phyloP scores from a whole-genome alignment of 2,113 vertebrate genomes.

The Perccottus glenii region DNA sequence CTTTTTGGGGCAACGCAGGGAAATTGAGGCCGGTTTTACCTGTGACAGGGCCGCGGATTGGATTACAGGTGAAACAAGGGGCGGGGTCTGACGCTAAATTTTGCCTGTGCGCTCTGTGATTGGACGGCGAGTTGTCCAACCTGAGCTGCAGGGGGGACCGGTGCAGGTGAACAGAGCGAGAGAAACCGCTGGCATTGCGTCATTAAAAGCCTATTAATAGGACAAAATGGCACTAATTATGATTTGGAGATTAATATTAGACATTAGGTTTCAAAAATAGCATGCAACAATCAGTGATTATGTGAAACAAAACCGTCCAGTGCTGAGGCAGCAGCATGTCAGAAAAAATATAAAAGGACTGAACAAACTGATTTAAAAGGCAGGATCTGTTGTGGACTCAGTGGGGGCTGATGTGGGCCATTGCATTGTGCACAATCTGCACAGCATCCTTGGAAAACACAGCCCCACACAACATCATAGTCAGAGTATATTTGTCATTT shows the following conservation, averaged over 20 bases:
- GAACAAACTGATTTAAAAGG: no score
- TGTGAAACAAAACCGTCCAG: no score
- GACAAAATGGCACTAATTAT: neutral
- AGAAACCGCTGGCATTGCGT: conserved; percentile 37
- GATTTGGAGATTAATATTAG: neutral
- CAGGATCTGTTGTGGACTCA: no score
- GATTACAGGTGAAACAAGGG: conserved; percentile 75
- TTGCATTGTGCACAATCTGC: no score
- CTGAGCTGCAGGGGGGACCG: conserved; percentile 20
- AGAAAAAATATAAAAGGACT: no score
- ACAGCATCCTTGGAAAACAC: no score
- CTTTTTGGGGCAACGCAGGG: conserved; percentile 85
- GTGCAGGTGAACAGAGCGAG: conserved; percentile 22
- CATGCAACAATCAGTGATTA: no score
- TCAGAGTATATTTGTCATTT: no score
- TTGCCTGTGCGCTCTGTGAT: conserved; percentile 49
- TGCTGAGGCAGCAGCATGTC: no score
- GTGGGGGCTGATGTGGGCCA: no score
- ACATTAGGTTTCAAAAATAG: neutral
- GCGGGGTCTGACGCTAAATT: conserved; percentile 68
- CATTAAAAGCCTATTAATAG: neutral
- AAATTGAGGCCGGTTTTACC: conserved; percentile 85
- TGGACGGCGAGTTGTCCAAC: conserved; percentile 48
- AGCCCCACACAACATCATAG: no score
- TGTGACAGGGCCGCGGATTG: conserved; percentile 82